These are phyloP conservation scores for Chamaetylas fuelleborni DNA, from an alignment of 2,113 vertebrate genomes.

Conservation along the genomic window DNA sequence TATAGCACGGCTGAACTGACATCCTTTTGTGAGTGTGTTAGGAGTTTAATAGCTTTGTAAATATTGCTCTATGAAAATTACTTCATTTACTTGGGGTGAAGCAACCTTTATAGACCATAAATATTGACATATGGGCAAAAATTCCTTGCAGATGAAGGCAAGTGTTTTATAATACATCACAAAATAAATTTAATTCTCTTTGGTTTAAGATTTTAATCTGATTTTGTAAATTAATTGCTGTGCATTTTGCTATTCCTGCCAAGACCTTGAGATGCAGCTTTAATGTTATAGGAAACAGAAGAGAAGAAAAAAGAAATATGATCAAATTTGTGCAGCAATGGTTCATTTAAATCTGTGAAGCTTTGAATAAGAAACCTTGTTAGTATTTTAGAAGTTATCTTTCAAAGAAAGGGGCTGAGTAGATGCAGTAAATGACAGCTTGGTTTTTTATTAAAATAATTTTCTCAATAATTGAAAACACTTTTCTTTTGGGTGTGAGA, in stretches of 20 bases:
- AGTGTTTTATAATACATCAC: not conserved
- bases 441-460: not conserved
- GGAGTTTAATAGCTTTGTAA: constrained; percentile 21
- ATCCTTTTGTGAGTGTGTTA: not conserved
- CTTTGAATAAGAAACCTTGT: not conserved
- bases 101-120: constrained; percentile 27
- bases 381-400: not conserved
- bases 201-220: constrained; percentile 64
- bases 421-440: not conserved
- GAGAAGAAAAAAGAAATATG: not conserved
- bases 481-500: not conserved
- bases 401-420: not conserved
- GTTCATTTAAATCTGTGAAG: not conserved
- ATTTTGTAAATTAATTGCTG: constrained; percentile 48
- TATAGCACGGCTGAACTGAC: not conserved
- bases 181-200: constrained; percentile 44
- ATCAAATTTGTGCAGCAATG: not conserved
- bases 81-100: not conserved
- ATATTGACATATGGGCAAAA: constrained; percentile 18
- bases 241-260: not conserved
- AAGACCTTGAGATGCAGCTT: not conserved
- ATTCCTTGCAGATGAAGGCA: constrained; percentile 7
- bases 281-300: not conserved
- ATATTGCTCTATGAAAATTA: constrained; percentile 4
- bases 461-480: not conserved